phyloP scores from a whole-genome alignment of 2,113 vertebrate genomes.

The Corythornis madagascariensis region DNA sequence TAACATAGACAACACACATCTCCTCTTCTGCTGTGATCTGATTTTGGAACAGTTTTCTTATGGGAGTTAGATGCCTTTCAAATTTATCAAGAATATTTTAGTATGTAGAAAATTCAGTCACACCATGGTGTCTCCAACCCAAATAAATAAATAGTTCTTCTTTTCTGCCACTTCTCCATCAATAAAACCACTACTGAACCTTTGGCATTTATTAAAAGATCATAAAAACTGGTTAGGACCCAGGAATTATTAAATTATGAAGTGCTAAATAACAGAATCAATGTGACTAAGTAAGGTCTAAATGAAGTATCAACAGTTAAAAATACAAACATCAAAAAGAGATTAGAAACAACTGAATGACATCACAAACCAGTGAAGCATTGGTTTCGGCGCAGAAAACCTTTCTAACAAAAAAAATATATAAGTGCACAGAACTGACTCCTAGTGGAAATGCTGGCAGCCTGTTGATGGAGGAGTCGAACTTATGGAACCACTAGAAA shows the following conservation, averaged over 20 bases:
- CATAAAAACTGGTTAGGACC: background rate
- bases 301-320: background rate
- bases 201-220: background rate
- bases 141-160: background rate
- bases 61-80: background rate
- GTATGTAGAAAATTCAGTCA: background rate
- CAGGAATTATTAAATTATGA: background rate
- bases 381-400: background rate
- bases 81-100: background rate
- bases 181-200: background rate
- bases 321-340: background rate
- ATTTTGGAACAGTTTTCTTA: background rate
- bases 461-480: background rate
- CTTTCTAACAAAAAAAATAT: background rate
- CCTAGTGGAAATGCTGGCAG: background rate
- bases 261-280: background rate
- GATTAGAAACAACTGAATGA: background rate
- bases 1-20: background rate
- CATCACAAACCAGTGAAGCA: background rate
- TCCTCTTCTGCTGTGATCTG: background rate
- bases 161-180: background rate
- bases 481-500: background rate
- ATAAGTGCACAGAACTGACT: background rate
- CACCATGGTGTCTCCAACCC: background rate
- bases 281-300: background rate